Percentiles rank a stretch among this genome's conserved stretches.
phyloP scores from a whole-genome alignment of 2,113 vertebrate genomes.

The Poeciliopsis occidentalis region DNA sequence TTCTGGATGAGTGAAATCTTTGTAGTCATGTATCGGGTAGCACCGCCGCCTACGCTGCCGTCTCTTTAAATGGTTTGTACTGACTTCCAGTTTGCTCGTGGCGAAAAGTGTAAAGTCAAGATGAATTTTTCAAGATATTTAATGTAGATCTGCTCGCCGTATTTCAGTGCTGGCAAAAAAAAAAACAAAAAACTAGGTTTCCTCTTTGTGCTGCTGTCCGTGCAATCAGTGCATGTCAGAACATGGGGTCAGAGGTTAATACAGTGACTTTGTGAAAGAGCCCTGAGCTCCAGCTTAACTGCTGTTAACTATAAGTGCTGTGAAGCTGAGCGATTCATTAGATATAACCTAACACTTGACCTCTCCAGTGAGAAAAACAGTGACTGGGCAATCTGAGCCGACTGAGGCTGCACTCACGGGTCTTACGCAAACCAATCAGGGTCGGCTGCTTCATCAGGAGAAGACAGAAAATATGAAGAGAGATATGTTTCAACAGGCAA shows the following conservation, averaged over 20 bases:
- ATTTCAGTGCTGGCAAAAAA: background rate
- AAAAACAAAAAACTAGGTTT: background rate
- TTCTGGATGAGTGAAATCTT: background rate
- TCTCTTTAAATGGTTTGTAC: background rate
- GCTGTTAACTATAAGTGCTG: conserved; percentile 3
- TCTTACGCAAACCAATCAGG: conserved; percentile 4
- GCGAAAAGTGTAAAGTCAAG: background rate
- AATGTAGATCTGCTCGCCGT: background rate
- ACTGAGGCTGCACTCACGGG: conserved; percentile 14
- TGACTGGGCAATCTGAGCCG: conserved; percentile 39
- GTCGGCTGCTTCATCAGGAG: conserved; percentile 10
- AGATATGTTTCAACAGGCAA: background rate
- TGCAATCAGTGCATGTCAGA: conserved; percentile 9
- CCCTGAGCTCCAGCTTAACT: background rate
- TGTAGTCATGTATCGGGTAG: background rate
- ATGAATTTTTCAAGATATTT: background rate
- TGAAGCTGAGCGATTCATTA: conserved; percentile 49
- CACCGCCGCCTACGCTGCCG: background rate
- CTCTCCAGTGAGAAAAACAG: conserved; percentile 25
- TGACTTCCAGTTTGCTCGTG: background rate
- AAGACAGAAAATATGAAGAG: background rate
- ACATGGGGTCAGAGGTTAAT: conserved; percentile 42
- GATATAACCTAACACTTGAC: conserved; percentile 58
- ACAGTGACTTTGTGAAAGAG: conserved; percentile 10
- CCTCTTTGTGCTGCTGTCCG: background rate